Conservation (phyloP, 1,140 invertebrate genomes). For the Cecropterus lyciades region DNA sequence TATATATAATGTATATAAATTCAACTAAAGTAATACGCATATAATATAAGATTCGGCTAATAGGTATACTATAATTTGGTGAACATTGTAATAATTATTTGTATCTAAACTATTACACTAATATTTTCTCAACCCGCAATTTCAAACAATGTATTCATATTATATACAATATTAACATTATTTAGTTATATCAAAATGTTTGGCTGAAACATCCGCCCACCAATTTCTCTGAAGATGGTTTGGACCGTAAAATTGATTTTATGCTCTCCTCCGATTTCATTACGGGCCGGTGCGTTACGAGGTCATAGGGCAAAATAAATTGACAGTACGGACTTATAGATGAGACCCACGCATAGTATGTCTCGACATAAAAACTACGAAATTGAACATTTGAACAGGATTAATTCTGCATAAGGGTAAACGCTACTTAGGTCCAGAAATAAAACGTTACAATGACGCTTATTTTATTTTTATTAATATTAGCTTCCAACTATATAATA, state of each 20-base stretch:
- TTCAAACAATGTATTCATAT: background rate
- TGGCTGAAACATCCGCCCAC: background rate
- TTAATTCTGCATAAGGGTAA: no score
- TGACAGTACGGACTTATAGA: background rate
- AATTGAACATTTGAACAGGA: no score
- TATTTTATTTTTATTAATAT: no score
- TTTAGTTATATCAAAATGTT: constrained; percentile 2
- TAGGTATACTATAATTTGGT: no score
- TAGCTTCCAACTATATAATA: no score
- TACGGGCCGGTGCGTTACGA: constrained; percentile 28
- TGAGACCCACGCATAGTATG: background rate
- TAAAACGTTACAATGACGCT: no score
- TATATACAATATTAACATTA: background rate
- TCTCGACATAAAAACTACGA: no score
- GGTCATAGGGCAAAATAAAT: constrained; percentile 9
- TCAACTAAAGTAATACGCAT: no score
- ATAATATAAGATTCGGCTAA: background rate
- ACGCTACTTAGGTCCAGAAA: no score
- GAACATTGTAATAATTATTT: background rate
- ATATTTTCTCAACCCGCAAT: background rate
- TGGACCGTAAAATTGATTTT: constrained; percentile 41
- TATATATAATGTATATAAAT: no score
- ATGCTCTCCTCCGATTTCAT: constrained; percentile 34
- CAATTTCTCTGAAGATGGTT: constrained; percentile 11
- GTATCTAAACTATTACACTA: background rate